Evolutionary conservation across 2,888 invertebrate genomes (phyloP).

Genomic region (Philhelius pedissequus): DNA sequence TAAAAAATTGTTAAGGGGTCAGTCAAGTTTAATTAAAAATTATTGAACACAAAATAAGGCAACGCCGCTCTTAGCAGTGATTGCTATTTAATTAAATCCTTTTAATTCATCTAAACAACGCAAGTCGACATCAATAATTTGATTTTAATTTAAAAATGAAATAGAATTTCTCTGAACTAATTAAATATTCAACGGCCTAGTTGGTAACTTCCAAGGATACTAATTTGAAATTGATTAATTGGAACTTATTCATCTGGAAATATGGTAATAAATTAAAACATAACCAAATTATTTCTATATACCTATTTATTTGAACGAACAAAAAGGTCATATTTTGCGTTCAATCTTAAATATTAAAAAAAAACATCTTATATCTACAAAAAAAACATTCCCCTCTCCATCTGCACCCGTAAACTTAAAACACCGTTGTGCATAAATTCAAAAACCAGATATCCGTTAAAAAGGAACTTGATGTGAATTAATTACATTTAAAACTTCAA

Average conservation of each 20-base stretch:
- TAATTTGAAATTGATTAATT: constrained; percentile 59
- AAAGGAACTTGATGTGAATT: constrained; percentile 55
- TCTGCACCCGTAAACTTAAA: background rate
- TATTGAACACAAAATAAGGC: no score
- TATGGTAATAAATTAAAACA: background rate
- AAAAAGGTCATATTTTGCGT: background rate
- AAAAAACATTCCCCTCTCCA: background rate
- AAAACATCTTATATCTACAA: background rate
- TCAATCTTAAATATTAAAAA: background rate
- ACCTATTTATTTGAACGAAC: background rate
- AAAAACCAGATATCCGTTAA: constrained; percentile 36
- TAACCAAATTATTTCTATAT: background rate
- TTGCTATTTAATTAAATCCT: no score
- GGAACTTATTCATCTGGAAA: constrained; percentile 24
- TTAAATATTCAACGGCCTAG: background rate
- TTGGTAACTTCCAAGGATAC: background rate
- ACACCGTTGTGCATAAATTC: constrained; percentile 17
- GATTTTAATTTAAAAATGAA: background rate
- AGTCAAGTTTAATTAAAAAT: no score
- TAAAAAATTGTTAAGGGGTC: no score
- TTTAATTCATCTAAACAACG: no score
- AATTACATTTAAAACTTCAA: constrained; percentile 52
- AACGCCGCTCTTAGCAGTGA: no score
- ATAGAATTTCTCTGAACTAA: background rate
- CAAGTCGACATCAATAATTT: background rate